Percentiles rank a stretch among this genome's conserved stretches.
phyloP scores from a whole-genome alignment of 1,140 invertebrate species.

The Delia radicum region DNA sequence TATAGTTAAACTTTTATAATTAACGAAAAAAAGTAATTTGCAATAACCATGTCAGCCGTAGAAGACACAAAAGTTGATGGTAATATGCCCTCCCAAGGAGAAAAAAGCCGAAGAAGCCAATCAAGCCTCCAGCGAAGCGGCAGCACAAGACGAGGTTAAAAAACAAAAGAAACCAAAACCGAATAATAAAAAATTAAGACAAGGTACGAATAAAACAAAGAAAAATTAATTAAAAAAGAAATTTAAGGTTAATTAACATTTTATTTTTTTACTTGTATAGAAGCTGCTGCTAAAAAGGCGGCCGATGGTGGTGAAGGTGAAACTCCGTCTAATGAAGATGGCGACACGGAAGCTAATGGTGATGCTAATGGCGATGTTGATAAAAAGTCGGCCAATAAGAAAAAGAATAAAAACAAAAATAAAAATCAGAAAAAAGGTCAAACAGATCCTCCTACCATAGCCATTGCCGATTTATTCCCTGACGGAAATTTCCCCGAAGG shows the following conservation, averaged over 20 bases:
- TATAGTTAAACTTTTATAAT: not conserved
- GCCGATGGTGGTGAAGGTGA: conserved; percentile 30
- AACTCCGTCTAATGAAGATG: conserved; percentile 32
- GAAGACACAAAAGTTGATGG: conserved; percentile 38
- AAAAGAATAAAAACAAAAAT: conserved; percentile 74
- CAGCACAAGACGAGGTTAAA: conserved; percentile 40
- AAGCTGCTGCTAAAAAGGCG: conserved; percentile 46
- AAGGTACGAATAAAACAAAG: conserved; percentile 41
- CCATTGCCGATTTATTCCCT: conserved; percentile 82
- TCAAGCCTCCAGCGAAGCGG: not conserved
- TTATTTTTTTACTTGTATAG: conserved; percentile 30
- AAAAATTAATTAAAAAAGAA: not conserved
- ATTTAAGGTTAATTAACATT: not conserved
- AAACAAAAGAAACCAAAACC: conserved; percentile 54
- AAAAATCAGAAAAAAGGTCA: conserved; percentile 59
- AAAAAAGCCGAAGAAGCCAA: not conserved
- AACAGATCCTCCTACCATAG: conserved; percentile 83
- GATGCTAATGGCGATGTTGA: conserved; percentile 56
- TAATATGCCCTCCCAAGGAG: not conserved
- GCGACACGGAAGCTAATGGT: conserved; percentile 39
- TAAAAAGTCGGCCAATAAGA: conserved; percentile 68
- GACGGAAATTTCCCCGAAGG: conserved; percentile 79
- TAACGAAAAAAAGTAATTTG: too few species aligned
- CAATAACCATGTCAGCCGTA: conserved; percentile 38
- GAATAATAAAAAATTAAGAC: conserved; percentile 52